Percentiles rank a stretch among this genome's conserved stretches.
phyloP scores from a whole-genome alignment of 2,888 invertebrate genomes.

The Argyresthia goedartella region DNA sequence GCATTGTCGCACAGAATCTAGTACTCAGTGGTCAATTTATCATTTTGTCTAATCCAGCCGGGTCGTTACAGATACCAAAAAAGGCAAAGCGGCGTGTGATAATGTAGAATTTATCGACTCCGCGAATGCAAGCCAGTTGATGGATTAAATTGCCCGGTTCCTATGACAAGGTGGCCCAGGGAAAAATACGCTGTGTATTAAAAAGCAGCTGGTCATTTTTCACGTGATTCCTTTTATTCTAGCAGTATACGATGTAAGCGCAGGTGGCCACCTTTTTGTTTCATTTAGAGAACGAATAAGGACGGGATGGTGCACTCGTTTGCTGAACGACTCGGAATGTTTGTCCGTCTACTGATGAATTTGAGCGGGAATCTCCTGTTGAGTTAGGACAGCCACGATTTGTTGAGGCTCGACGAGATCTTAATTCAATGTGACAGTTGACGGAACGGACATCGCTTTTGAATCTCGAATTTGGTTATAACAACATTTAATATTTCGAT shows the following conservation, averaged over 20 bases:
- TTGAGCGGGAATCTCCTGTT: constrained; percentile 45
- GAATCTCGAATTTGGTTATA: too few species aligned
- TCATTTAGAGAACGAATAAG: constrained; percentile 1
- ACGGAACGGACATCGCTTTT: too few species aligned
- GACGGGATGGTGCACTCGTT: constrained; percentile 21
- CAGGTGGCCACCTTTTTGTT: constrained; percentile 43
- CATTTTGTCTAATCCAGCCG: not conserved
- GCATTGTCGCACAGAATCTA: too few species aligned
- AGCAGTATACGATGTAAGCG: constrained; percentile 18
- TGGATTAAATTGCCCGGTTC: constrained; percentile 71
- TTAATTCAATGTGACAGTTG: too few species aligned
- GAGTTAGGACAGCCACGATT: constrained; percentile 38
- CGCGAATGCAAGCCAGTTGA: constrained; percentile 52
- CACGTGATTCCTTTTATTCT: constrained; percentile 68
- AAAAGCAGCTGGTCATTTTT: constrained; percentile 71
- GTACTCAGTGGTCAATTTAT: constrained; percentile 1
- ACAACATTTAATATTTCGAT: too few species aligned
- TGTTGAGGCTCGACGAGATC: too few species aligned
- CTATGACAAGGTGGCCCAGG: constrained; percentile 68
- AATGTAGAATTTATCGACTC: constrained; percentile 65
- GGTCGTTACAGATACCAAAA: constrained; percentile 28
- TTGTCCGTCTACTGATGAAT: constrained; percentile 52
- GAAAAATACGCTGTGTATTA: constrained; percentile 67
- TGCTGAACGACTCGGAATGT: constrained; percentile 37
- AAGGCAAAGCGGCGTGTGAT: constrained; percentile 60